Percentiles rank a stretch among this genome's conserved stretches.
These are phyloP conservation scores for Nasua narica DNA, from an alignment of 2,797 vertebrate species.

Conservation along the genomic window DNA sequence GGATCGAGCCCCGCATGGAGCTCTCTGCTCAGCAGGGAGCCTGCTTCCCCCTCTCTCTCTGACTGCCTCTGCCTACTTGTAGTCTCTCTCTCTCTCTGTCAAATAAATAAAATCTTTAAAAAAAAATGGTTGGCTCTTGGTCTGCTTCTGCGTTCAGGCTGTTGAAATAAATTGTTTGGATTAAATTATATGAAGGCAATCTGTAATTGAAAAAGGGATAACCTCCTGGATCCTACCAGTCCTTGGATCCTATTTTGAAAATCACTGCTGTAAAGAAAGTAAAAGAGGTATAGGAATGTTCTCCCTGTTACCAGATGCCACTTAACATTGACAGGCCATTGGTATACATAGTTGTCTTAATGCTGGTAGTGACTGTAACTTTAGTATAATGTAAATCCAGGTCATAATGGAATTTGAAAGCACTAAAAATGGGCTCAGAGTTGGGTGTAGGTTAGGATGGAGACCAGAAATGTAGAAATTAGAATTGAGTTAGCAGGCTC, in stretches of 20 bases:
- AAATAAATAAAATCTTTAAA: too few species aligned
- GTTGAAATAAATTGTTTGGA: background rate
- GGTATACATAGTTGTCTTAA: background rate
- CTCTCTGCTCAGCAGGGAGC: too few species aligned
- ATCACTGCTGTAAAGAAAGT: background rate
- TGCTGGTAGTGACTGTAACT: background rate
- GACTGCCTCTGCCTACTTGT: too few species aligned
- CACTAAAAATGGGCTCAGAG: background rate
- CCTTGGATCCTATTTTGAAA: constrained; percentile 6
- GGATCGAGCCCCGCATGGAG: too few species aligned
- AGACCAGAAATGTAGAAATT: background rate
- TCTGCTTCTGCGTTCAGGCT: background rate
- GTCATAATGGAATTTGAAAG: background rate
- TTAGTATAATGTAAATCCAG: background rate
- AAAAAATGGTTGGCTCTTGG: background rate
- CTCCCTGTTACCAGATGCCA: background rate
- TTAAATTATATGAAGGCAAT: background rate
- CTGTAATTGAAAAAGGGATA: background rate
- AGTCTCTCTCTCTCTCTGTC: too few species aligned
- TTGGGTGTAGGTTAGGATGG: background rate
- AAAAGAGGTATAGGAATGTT: background rate
- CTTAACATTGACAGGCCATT: background rate
- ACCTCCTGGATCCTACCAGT: background rate
- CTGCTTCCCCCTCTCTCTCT: too few species aligned
- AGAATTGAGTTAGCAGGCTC: background rate